Evolutionary conservation across 1,140 invertebrate species (phyloP).

Genomic region (Drosophila willistoni): DNA sequence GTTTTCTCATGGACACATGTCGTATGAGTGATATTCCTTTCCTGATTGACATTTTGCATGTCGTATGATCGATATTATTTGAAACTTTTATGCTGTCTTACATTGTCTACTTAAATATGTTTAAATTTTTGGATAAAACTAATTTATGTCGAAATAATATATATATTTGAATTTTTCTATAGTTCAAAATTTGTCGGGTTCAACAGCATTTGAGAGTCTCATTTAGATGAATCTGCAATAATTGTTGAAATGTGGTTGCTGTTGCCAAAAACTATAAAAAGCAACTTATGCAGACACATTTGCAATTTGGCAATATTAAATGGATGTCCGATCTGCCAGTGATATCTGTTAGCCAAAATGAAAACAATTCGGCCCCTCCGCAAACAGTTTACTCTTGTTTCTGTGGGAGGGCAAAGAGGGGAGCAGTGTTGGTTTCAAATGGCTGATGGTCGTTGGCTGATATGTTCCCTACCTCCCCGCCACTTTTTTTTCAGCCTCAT

Average conservation of each 20-base stretch:
- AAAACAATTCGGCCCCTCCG: background rate
- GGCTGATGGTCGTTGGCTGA: background rate
- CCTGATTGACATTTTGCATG: too few species aligned
- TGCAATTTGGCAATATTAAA: conserved; percentile 54
- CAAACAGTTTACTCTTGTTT: background rate
- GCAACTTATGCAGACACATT: conserved; percentile 15
- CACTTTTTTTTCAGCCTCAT: too few species aligned
- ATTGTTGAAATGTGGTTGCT: conserved; percentile 28
- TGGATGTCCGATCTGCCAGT: conserved; percentile 10
- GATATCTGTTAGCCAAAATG: conserved; percentile 1
- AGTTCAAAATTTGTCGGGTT: conserved; percentile 14
- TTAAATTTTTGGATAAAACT: too few species aligned
- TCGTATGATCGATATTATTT: too few species aligned
- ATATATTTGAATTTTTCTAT: too few species aligned
- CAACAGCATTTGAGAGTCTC: conserved; percentile 35
- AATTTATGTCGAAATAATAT: too few species aligned
- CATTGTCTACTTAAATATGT: too few species aligned
- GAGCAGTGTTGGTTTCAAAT: too few species aligned
- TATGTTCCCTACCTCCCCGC: background rate
- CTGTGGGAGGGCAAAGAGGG: too few species aligned
- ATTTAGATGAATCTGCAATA: conserved; percentile 31
- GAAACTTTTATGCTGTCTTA: too few species aligned
- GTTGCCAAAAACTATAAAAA: conserved; percentile 56
- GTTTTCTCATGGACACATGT: too few species aligned
- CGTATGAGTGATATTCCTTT: too few species aligned